Evolutionary conservation across 2,797 vertebrate species (phyloP).

Genomic region (Phrynocephalus guinanensis): DNA sequence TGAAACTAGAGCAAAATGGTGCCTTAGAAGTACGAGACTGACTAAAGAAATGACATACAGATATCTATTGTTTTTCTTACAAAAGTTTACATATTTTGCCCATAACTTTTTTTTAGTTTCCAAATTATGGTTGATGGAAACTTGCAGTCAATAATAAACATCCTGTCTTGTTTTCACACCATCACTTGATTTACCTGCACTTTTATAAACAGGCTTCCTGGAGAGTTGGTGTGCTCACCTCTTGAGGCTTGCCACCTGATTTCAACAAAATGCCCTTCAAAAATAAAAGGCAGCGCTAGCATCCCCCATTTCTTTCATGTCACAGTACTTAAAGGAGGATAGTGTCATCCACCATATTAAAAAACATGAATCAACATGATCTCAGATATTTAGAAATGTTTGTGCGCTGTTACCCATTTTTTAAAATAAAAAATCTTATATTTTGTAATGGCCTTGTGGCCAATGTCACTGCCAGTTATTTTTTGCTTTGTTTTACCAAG

Average conservation of each 20-base stretch:
- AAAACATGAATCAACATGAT: neutral
- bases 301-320: neutral
- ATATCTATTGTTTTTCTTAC: neutral
- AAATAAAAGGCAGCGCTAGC: neutral
- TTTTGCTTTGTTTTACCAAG: neutral
- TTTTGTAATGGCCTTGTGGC: neutral
- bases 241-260: neutral
- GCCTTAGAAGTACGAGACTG: neutral
- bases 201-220: neutral
- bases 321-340: neutral
- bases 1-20: neutral
- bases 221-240: neutral
- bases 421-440: neutral
- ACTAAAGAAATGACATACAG: neutral
- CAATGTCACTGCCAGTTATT: neutral
- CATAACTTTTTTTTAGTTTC: neutral
- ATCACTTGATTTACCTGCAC: neutral
- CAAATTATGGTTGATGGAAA: neutral
- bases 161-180: neutral
- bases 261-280: neutral
- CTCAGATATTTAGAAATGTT: neutral
- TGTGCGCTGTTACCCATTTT: neutral
- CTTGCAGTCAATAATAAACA: neutral
- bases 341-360: neutral
- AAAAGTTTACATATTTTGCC: neutral